phyloP scores from a whole-genome alignment of 2,888 invertebrate species.

The Euzophera pinguis region DNA sequence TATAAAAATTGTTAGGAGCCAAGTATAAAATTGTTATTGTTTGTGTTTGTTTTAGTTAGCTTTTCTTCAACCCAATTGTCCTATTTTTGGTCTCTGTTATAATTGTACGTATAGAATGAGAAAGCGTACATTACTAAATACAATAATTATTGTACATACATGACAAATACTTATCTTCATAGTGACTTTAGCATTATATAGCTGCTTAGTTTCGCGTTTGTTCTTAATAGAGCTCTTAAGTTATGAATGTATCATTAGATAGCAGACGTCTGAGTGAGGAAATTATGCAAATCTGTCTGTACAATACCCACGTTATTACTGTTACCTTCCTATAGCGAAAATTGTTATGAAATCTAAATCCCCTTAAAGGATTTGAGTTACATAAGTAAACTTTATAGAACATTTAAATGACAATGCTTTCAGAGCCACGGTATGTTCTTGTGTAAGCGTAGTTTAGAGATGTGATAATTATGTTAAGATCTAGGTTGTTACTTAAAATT shows the following conservation, averaged over 20 bases:
- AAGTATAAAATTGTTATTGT: too few relatives aligned
- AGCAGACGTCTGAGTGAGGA: constrained; percentile 5
- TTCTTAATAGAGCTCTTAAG: constrained; percentile 8
- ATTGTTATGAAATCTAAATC: constrained; percentile 22
- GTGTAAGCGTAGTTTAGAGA: constrained; percentile 12
- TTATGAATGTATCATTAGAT: constrained; percentile 4
- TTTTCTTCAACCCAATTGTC: too few relatives aligned
- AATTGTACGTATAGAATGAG: too few relatives aligned
- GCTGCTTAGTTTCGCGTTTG: neutral
- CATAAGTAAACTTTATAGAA: constrained; percentile 23
- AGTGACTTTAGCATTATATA: neutral
- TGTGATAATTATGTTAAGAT: neutral
- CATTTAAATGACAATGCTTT: constrained; percentile 29
- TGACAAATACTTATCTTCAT: neutral
- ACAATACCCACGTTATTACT: constrained; percentile 11
- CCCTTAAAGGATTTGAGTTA: constrained; percentile 25
- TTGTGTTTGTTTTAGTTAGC: too few relatives aligned
- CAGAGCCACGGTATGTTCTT: constrained; percentile 18
- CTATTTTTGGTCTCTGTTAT: too few relatives aligned
- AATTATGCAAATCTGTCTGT: constrained; percentile 10
- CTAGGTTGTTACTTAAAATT: too few relatives aligned
- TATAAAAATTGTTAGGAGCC: neutral
- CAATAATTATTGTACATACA: neutral
- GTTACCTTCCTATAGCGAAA: constrained; percentile 16
- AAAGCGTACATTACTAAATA: too few relatives aligned